Conservation (phyloP, 2,888 invertebrate genomes). For the Eilema sororculum region DNA sequence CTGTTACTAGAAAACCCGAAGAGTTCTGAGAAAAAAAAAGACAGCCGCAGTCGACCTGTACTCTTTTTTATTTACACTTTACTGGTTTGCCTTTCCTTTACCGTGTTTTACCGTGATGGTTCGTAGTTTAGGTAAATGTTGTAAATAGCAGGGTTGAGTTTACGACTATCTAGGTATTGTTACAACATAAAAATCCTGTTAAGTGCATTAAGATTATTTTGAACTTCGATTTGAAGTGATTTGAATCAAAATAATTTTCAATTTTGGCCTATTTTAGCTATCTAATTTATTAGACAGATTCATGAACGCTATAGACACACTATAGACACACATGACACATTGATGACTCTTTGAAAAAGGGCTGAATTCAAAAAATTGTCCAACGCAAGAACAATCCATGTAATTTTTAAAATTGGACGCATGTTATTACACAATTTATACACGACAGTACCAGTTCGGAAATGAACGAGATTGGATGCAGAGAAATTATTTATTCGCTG, state of each 20-base stretch:
- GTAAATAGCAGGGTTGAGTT: neutral
- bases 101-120: slow-evolving; percentile 28
- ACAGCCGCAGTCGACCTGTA: slow-evolving; percentile 38
- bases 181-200: no score
- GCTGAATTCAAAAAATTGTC: neutral
- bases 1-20: slow-evolving; percentile 54
- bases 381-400: slow-evolving; percentile 11
- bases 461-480: slow-evolving; percentile 44
- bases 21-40: slow-evolving; percentile 49
- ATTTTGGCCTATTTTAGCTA: neutral
- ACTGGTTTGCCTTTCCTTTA: slow-evolving; percentile 31
- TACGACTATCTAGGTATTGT: neutral
- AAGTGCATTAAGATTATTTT: neutral
- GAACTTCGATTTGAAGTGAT: neutral
- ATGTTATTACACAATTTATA: slow-evolving; percentile 38
- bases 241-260: no score
- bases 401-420: slow-evolving; percentile 34
- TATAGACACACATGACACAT: neutral
- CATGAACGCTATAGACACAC: no score
- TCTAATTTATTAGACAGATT: no score
- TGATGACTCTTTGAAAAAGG: neutral
- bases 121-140: slow-evolving; percentile 19
- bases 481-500: slow-evolving; percentile 33
- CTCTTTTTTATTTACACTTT: slow-evolving; percentile 59
- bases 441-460: slow-evolving; percentile 28